Percentiles rank a stretch among this genome's conserved stretches.
These are phyloP conservation scores for Petrolisthes cinctipes DNA, from an alignment of 2,888 invertebrate genomes.

Conservation along the genomic window DNA sequence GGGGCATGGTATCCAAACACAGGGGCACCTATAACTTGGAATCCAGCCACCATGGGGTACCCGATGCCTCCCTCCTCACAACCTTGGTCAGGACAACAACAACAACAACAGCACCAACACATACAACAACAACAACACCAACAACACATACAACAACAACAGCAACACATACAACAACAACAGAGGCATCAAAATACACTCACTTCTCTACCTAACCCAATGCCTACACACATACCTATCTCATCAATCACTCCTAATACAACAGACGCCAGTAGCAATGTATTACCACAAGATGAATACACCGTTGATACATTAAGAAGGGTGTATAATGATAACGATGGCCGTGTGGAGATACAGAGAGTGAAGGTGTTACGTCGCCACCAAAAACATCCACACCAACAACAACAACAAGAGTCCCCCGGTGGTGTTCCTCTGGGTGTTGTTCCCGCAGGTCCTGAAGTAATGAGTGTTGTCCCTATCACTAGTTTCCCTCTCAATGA, in stretches of 20 bases:
- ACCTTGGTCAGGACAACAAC: too few species aligned
- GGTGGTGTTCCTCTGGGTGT: background rate
- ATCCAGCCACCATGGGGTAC: slow-evolving; percentile 40
- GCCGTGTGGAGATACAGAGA: slow-evolving; percentile 62
- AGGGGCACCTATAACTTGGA: slow-evolving; percentile 33
- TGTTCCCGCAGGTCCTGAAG: slow-evolving; percentile 8
- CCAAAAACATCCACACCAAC: background rate
- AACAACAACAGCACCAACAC: too few species aligned
- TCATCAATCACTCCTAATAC: too few species aligned
- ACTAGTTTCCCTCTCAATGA: slow-evolving; percentile 34
- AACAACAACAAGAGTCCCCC: background rate
- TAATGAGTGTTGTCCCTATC: slow-evolving; percentile 44
- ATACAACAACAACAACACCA: too few species aligned
- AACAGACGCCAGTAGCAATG: too few species aligned
- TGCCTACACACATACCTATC: too few species aligned
- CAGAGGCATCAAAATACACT: too few species aligned
- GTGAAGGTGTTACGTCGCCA: slow-evolving; percentile 59
- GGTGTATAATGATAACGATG: slow-evolving; percentile 62
- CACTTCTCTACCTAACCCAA: too few species aligned
- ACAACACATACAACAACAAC: too few species aligned
- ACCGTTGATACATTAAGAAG: slow-evolving; percentile 61
- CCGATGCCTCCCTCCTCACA: slow-evolving; percentile 28
- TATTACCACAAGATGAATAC: slow-evolving; percentile 58
- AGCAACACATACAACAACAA: too few species aligned
- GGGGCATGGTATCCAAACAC: slow-evolving; percentile 39